These are phyloP conservation scores for Pardalotus punctatus DNA, from an alignment of 2,113 vertebrate species.

Conservation along the genomic window DNA sequence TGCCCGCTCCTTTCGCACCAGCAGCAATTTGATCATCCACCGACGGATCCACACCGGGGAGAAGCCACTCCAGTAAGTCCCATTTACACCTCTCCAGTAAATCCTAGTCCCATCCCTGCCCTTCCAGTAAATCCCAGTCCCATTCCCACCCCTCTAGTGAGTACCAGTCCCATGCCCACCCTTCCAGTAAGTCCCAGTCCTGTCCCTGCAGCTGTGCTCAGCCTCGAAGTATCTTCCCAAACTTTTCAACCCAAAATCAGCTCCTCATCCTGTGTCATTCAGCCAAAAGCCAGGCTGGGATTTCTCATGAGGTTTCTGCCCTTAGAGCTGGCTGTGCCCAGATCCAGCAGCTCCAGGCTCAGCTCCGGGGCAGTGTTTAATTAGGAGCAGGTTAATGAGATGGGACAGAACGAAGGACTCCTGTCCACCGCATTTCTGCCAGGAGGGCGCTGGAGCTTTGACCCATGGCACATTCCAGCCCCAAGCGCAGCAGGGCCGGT, in stretches of 20 bases:
- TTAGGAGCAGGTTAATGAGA: neutral
- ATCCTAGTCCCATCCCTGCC: too few species aligned
- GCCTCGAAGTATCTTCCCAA: neutral
- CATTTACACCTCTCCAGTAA: fast-evolving
- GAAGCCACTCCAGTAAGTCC: slow-evolving; percentile 82
- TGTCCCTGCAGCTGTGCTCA: too few species aligned
- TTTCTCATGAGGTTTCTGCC: neutral
- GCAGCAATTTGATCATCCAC: slow-evolving; percentile 84
- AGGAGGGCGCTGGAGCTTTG: neutral
- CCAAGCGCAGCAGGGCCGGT: fast-evolving
- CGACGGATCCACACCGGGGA: slow-evolving; percentile 84
- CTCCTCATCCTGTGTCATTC: neutral
- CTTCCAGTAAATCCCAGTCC: neutral
- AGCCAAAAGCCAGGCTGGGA: neutral
- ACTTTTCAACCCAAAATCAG: neutral
- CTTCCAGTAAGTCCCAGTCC: neutral
- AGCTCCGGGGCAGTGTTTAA: neutral
- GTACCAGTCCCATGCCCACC: neutral
- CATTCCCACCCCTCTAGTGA: too few species aligned
- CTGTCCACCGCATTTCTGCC: fast-evolving
- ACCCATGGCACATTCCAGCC: neutral
- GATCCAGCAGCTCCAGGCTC: neutral
- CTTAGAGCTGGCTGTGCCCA: neutral
- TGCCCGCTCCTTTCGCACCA: slow-evolving; percentile 81
- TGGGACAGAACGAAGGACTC: fast-evolving